These are phyloP conservation scores for Neodon shergylaensis DNA, from an alignment of 2,113 vertebrate genomes.

Conservation along the genomic window DNA sequence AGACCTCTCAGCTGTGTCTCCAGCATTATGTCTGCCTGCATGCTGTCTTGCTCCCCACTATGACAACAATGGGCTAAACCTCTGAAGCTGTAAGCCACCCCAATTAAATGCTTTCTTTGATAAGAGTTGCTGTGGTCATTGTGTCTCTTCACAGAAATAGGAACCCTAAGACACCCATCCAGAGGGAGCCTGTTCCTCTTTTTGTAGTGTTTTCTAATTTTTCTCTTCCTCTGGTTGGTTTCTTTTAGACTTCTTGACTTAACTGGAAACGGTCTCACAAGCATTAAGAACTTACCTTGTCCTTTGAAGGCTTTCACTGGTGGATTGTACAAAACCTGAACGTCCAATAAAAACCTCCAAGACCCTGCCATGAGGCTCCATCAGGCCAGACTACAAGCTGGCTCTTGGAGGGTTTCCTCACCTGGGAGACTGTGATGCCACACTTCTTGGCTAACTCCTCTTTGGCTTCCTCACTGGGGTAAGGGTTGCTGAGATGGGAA, in stretches of 20 bases:
- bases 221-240: not conserved
- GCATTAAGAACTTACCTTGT: not conserved
- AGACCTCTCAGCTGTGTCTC: not conserved
- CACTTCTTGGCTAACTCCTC: slow-evolving; percentile 99
- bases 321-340: not conserved
- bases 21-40: not conserved
- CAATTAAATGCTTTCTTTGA: not conserved
- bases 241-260: not conserved
- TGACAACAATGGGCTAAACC: not conserved
- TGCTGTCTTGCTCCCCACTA: not conserved
- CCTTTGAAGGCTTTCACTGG: not conserved
- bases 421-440: slow-evolving; percentile 99
- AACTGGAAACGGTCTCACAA: not conserved
- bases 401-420: slow-evolving; percentile 73
- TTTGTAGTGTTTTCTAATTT: not conserved
- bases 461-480: slow-evolving; percentile 99
- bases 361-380: not conserved
- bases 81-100: not conserved
- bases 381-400: not conserved
- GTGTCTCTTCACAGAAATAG: not conserved
- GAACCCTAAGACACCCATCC: not conserved
- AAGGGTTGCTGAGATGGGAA: slow-evolving; percentile 99
- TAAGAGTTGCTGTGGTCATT: not conserved
- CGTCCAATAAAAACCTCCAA: not conserved
- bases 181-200: rapidly evolving